phyloP scores from a whole-genome alignment of 2,888 invertebrate species.

The Euproctis similis region DNA sequence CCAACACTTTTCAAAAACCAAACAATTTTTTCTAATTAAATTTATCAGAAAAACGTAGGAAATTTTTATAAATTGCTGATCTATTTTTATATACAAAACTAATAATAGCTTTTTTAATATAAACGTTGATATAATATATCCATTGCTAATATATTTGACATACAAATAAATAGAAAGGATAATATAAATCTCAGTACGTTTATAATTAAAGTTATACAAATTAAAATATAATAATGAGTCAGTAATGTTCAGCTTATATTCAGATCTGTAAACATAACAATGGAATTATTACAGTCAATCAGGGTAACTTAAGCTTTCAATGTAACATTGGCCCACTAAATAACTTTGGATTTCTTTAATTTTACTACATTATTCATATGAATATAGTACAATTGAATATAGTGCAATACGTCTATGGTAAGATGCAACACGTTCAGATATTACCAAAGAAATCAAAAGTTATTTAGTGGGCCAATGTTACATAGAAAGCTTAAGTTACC shows the following conservation, averaged over 20 bases:
- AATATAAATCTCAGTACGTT: slow-evolving; percentile 14
- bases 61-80: slow-evolving; percentile 19
- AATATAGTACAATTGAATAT: too few relatives aligned
- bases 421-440: too few relatives aligned
- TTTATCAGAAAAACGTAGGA: slow-evolving; percentile 17
- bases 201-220: slow-evolving; percentile 19
- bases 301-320: too few relatives aligned
- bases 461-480: too few relatives aligned
- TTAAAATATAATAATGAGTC: slow-evolving; percentile 21
- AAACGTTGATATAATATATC: slow-evolving; percentile 7
- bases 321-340: too few relatives aligned
- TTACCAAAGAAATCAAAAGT: too few relatives aligned
- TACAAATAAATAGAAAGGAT: slow-evolving; percentile 20
- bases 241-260: slow-evolving; percentile 26
- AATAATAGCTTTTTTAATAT: slow-evolving; percentile 6
- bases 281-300: too few relatives aligned
- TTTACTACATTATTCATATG: too few relatives aligned
- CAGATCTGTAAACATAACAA: slow-evolving; percentile 43
- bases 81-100: slow-evolving; percentile 20
- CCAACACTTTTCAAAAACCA: slow-evolving; percentile 13
- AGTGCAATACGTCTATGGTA: too few relatives aligned
- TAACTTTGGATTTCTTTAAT: too few relatives aligned
- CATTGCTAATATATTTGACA: slow-evolving; percentile 21
- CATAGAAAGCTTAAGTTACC: too few relatives aligned
- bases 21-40: slow-evolving; percentile 12